Percentiles rank a stretch among this genome's conserved stretches.
Conservation (phyloP, 2,888 invertebrate species). For the Litoditis marina region DNA sequence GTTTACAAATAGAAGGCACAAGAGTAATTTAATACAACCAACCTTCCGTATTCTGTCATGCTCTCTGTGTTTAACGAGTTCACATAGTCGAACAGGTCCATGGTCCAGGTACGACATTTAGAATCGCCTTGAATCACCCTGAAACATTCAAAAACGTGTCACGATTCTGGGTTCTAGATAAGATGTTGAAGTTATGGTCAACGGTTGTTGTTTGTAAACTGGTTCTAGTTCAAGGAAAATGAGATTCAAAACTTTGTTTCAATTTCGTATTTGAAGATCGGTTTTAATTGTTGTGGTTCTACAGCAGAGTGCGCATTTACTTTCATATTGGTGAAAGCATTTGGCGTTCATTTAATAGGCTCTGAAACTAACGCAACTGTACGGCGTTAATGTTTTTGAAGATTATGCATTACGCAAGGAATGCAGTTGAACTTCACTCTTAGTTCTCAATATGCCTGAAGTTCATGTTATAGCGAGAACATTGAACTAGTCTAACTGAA, state of each 20-base stretch:
- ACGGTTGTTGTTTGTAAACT: background rate
- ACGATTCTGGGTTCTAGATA: background rate
- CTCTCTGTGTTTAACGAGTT: constrained; percentile 29
- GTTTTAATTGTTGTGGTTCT: no score
- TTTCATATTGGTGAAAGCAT: no score
- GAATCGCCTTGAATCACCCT: constrained; percentile 29
- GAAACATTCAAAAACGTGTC: background rate
- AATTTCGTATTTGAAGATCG: background rate
- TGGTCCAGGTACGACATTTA: constrained; percentile 29
- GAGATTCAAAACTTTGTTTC: no score
- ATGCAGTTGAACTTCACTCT: background rate
- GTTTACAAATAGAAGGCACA: no score
- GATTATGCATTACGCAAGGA: no score
- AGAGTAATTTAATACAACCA: no score
- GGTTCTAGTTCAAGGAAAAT: background rate
- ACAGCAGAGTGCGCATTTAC: no score
- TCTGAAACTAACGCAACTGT: no score
- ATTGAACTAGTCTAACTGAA: no score
- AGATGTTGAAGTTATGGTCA: no score
- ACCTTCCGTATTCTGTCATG: constrained; percentile 33
- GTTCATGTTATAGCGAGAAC: background rate
- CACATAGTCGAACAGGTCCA: constrained; percentile 33
- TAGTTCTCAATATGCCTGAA: background rate
- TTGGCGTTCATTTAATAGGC: no score
- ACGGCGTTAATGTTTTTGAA: no score